phyloP scores from a whole-genome alignment of 2,113 vertebrate genomes.

The Calidris pygmaea region DNA sequence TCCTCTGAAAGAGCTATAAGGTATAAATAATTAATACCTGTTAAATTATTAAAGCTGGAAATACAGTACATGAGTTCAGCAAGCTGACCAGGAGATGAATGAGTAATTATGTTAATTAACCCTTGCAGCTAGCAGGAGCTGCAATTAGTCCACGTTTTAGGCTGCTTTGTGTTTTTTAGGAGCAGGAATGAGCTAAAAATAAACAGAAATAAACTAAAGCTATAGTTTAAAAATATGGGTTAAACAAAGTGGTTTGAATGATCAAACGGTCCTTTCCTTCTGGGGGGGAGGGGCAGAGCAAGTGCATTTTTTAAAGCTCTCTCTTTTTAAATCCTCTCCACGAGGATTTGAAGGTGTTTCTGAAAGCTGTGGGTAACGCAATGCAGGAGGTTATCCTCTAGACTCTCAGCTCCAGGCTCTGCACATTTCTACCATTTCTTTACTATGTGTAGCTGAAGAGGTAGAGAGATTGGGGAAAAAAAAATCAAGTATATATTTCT shows the following conservation, averaged over 20 bases:
- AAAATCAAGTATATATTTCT: neutral
- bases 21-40: conserved; percentile 52
- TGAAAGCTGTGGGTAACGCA: neutral
- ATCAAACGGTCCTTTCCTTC: neutral
- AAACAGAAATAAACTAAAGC: neutral
- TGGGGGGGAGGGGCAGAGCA: neutral
- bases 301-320: neutral
- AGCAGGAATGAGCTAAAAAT: neutral
- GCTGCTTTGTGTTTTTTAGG: neutral
- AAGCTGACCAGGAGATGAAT: conserved; percentile 2
- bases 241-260: neutral
- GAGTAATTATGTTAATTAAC: conserved; percentile 59
- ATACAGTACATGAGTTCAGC: conserved; percentile 12
- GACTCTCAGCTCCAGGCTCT: neutral
- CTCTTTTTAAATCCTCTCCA: neutral
- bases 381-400: neutral
- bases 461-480: too few species aligned
- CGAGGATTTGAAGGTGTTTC: neutral
- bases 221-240: neutral
- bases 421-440: neutral
- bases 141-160: neutral
- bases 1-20: neutral
- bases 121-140: neutral
- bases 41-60: conserved; percentile 59
- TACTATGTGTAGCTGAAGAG: neutral